Base-by-base conservation (phyloP, 1,140 invertebrate genomes). In the Aporrectodea caliginosa region DNA sequence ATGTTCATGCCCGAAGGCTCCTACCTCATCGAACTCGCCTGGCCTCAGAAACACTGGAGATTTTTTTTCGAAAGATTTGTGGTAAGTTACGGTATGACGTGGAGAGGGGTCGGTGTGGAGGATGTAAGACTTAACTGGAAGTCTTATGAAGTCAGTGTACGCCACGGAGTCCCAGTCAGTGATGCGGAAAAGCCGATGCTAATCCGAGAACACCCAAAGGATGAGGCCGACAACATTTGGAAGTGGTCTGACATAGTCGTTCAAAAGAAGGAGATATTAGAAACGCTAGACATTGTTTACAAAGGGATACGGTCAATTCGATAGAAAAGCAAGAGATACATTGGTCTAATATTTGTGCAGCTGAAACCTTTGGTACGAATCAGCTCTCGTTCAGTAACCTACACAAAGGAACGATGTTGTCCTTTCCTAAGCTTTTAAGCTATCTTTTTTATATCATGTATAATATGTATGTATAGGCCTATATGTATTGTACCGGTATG, bases 21-120 rank as follows among this genome's bases (percentile, higher is more conserved):
- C 2, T 29, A n/a, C 31, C 77, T 78, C 16, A n/a, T 78, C 77
- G 77, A 78, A 58, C 16, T 78, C 14, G 31, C 77, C n/a, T 78
- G 77, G 77, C 77, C 75, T 27, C 2, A 69, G 58, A 58, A 77
- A 31, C 35, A 77, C 43, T 77, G 75, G 75, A 31, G 58, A 6
- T 77, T 77, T 30, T 77, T 73, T 30, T 77, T 16, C 75, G 34
- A 58, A 1, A 32, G 58, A 2, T 69, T n/a, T 35, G 43, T 77
- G 27, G 6, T 14, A 6, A 32, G n/a, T 72, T 72, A 14, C 70
- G 31, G 31, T 2, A 72, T 72, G 2, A 27, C 12, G n/a, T 72
- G 31, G n/a, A 27, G 31, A 12, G n/a, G 31, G 27, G 70, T 72
- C 27, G 70, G n/a, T 2, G 70, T 32, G 2, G n/a, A 27, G 2